These are phyloP conservation scores for Steromphala cineraria DNA, from an alignment of 2,888 invertebrate genomes.

Conservation along the genomic window DNA sequence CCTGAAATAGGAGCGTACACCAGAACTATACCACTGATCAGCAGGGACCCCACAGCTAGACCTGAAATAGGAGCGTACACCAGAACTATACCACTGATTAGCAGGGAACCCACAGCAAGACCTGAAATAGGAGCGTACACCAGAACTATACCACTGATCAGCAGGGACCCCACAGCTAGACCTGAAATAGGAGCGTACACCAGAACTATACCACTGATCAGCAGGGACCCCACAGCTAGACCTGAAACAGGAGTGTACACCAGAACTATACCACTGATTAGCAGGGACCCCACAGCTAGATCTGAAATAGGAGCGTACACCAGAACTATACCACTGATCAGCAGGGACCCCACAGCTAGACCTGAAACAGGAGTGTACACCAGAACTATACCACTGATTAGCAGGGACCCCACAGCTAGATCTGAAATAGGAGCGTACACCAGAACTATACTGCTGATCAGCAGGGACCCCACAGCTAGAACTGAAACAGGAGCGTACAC, in stretches of 20 bases:
- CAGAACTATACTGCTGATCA: too few species aligned
- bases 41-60: neutral
- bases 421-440: too few species aligned
- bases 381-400: too few species aligned
- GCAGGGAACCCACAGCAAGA: neutral
- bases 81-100: neutral
- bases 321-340: too few species aligned
- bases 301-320: too few species aligned
- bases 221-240: neutral
- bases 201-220: neutral
- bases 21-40: neutral
- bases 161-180: neutral
- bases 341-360: too few species aligned
- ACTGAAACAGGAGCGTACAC: too few species aligned
- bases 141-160: neutral
- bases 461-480: too few species aligned
- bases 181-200: neutral
- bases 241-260: neutral
- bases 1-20: neutral
- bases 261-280: too few species aligned
- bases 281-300: too few species aligned
- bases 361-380: too few species aligned
- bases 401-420: too few species aligned
- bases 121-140: neutral
- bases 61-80: neutral